These are phyloP conservation scores for Catocala nupta DNA, from an alignment of 2,888 invertebrate species.

Conservation along the genomic window DNA sequence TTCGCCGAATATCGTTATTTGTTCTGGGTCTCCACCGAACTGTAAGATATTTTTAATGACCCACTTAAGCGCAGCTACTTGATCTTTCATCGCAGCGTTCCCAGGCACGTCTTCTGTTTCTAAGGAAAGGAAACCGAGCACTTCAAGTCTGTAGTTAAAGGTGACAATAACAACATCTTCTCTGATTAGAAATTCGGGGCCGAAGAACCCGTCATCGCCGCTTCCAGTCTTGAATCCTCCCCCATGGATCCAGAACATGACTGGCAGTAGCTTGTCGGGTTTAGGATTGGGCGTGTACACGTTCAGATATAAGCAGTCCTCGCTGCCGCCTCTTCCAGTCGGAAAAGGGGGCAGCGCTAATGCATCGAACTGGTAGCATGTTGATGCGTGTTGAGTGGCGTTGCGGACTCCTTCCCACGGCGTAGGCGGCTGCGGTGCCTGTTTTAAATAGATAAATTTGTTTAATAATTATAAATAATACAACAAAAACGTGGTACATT, in stretches of 20 bases:
- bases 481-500: no score
- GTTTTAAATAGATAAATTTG: no score
- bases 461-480: no score
- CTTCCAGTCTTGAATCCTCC: constrained; percentile 48
- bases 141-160: constrained; percentile 50
- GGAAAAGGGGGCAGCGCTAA: no score
- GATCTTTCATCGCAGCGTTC: constrained; percentile 60
- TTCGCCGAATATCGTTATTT: constrained; percentile 59
- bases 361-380: no score
- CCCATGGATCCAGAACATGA: constrained; percentile 54
- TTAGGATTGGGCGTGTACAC: constrained; percentile 51
- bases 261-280: constrained; percentile 37
- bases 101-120: constrained; percentile 55
- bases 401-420: no score
- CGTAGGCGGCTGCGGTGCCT: no score
- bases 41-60: constrained; percentile 51
- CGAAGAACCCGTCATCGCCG: constrained; percentile 47
- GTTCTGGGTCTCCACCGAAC: constrained; percentile 53
- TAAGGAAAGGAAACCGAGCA: constrained; percentile 52
- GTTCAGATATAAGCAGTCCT: constrained; percentile 54
- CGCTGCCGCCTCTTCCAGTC: no score
- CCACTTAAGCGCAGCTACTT: constrained; percentile 55
- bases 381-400: no score
- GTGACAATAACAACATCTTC: constrained; percentile 49
- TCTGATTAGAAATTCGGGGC: constrained; percentile 53